Conservation (phyloP, 2,797 vertebrate species). For the Ceyx erithaca region DNA sequence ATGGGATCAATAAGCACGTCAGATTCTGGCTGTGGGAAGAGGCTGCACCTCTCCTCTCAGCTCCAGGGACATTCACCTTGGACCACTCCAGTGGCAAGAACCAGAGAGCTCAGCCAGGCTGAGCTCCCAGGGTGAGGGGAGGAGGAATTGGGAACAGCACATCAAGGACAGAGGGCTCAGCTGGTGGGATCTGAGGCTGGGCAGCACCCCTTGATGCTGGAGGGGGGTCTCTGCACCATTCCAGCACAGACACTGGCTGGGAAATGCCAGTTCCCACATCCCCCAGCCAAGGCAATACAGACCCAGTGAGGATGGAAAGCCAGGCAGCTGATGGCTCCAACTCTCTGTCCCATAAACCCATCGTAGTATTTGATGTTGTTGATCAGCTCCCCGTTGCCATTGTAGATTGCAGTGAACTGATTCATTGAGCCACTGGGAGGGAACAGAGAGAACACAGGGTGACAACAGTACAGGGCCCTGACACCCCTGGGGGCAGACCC, state of each 20-base stretch:
- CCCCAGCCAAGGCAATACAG: conserved; percentile 17
- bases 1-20: rapidly evolving
- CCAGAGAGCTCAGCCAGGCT: not conserved
- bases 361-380: conserved; percentile 99
- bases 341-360: conserved; percentile 97
- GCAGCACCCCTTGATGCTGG: not conserved
- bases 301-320: conserved; percentile 98
- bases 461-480: no score
- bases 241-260: rapidly evolving
- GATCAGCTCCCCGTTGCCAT: conserved; percentile 91
- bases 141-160: not conserved
- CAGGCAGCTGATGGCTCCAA: conserved; percentile 97
- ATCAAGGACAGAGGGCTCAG: not conserved
- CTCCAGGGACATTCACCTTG: not conserved
- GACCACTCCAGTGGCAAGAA: not conserved
- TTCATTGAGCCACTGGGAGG: conserved; percentile 93
- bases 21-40: not conserved
- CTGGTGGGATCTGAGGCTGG: rapidly evolving
- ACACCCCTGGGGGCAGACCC: rapidly evolving
- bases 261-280: not conserved
- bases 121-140: rapidly evolving
- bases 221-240: not conserved
- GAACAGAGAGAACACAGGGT: not conserved
- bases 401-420: conserved; percentile 97
- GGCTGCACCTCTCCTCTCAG: not conserved